phyloP scores from a whole-genome alignment of 2,113 vertebrate species.

The Cichladusa arquata region DNA sequence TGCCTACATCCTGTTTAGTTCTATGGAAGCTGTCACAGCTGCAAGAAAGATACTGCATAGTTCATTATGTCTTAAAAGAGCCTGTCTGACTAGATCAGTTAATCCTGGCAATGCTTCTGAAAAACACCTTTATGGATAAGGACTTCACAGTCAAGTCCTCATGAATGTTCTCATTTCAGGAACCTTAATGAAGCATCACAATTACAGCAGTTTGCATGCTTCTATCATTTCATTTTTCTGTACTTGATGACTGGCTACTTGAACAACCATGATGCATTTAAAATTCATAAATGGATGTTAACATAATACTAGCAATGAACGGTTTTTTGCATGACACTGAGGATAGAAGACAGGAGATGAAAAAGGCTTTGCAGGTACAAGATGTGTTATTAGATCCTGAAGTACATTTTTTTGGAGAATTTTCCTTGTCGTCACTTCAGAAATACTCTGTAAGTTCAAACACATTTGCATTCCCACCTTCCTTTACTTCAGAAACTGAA shows the following conservation, averaged over 20 bases:
- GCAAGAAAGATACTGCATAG: not conserved
- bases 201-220: not conserved
- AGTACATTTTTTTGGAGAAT: not conserved
- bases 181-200: conserved; percentile 3
- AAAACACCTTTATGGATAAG: not conserved
- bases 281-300: not conserved
- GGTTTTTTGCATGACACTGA: not conserved
- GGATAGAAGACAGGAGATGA: not conserved
- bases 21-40: not conserved
- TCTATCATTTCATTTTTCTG: not conserved
- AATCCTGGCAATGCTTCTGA: not conserved
- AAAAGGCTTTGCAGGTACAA: not conserved
- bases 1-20: not conserved
- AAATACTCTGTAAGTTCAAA: not conserved
- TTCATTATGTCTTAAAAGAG: not conserved
- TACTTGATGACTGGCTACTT: not conserved
- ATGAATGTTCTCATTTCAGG: not conserved
- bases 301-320: not conserved
- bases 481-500: not conserved
- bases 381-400: not conserved
- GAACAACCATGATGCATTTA: not conserved
- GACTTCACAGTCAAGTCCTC: conserved; percentile 14
- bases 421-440: not conserved
- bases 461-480: not conserved
- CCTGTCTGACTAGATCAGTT: not conserved